Base-by-base conservation (phyloP, 1,140 invertebrate species). In the Fopius arisanus region DNA sequence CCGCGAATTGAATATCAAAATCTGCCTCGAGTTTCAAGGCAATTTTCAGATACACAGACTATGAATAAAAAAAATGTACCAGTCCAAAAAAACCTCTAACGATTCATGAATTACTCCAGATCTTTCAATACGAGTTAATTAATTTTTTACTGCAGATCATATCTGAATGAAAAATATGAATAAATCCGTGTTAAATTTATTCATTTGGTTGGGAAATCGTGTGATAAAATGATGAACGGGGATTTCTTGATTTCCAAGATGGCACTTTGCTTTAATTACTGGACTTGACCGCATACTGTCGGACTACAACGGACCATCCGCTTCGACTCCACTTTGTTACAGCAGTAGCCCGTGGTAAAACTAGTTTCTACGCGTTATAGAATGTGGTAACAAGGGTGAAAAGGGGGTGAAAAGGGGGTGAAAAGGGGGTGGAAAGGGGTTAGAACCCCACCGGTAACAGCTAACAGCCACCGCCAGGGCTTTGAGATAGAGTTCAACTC, bases 401-500 rank as follows among this genome's bases (percentile, higher is more conserved):
- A n/a, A n/a, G n/a, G 62, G 29, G 3, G n/a, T 7, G 29, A 29
- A 31, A 12, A 19, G 3, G 28, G 16, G 28, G 14, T 29, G 62
- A 33, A n/a, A n/a, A n/a, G n/a, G 62, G 29, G 3, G n/a, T 7
- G 29, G 62, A 31, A 12, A 19, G 3, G 28, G 16, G 29, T 3
- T 28, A 65, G 28, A 16, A 14, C 29, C 9, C n/a, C 5, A n/a
- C 28, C 23, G 7, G 23, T 62, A 23, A 9, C 21, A 28, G 7
- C 62, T 31, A 65, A 31, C 26, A 33, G 29, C 14, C 3, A 14
- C 29, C 9, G 6, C 26, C 26, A 12, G 2, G 54, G 62, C 62
- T 65, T 65, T 65, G 54, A 59, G 54, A 59, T 65, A n/a, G 62
- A 65, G 62, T 65, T 31, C 28, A 65, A n/a, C 62, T 7, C 28